phyloP scores from a whole-genome alignment of 2,888 invertebrate genomes.

The Leptopterna dolabrata region DNA sequence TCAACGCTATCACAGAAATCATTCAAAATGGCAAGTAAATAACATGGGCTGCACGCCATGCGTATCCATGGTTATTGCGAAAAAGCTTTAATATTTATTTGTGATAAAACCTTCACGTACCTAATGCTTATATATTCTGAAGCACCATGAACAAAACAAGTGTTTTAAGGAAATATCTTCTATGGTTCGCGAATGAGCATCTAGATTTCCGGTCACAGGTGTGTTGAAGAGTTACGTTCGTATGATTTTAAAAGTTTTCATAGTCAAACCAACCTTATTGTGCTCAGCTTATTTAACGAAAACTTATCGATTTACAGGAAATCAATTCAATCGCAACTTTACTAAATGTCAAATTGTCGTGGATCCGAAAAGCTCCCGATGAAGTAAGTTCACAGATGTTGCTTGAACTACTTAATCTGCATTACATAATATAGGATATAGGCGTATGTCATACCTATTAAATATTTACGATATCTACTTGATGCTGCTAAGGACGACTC shows the following conservation, averaged over 20 bases:
- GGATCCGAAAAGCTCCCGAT: slow-evolving; percentile 69
- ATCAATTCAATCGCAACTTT: slow-evolving; percentile 79
- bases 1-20: no score
- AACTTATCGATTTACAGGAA: slow-evolving; percentile 75
- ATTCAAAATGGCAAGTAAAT: no score
- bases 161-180: slow-evolving; percentile 73
- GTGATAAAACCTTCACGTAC: no score
- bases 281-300: no score
- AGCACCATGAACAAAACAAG: background rate
- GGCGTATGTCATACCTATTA: no score
- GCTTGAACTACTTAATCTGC: slow-evolving; percentile 45
- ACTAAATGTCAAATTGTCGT: slow-evolving; percentile 73
- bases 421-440: background rate
- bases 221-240: slow-evolving; percentile 58
- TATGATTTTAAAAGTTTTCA: no score
- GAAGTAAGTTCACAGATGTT: slow-evolving; percentile 65
- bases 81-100: no score
- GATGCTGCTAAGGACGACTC: no score
- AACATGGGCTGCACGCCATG: no score
- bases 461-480: no score
- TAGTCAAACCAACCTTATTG: no score
- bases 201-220: slow-evolving; percentile 84
- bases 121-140: background rate
- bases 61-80: no score
- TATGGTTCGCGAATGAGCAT: slow-evolving; percentile 93